A percentile compares a stretch with the other conserved stretches of the same genome.
These are phyloP conservation scores for Orestias chungarensis DNA, from an alignment of 2,797 vertebrate genomes.

Conservation along the genomic window DNA sequence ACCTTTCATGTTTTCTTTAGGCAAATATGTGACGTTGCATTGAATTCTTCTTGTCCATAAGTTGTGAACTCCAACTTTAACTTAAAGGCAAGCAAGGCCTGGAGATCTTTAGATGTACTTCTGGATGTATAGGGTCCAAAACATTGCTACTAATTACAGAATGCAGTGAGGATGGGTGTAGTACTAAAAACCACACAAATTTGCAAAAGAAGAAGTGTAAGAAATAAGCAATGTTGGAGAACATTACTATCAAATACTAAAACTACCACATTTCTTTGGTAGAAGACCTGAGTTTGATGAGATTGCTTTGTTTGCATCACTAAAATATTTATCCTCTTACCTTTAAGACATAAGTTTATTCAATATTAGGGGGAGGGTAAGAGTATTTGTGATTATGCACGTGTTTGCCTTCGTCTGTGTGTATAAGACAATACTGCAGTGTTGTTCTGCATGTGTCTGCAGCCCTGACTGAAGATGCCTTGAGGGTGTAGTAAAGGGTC, in stretches of 20 bases:
- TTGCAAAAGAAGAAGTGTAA: not conserved
- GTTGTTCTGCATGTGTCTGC: not conserved
- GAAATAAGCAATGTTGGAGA: not conserved
- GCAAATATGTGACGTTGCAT: no score
- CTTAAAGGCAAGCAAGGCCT: no score
- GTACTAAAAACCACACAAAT: not conserved
- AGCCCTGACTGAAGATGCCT: constrained; percentile 18
- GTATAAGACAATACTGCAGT: not conserved
- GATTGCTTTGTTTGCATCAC: not conserved
- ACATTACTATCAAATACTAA: not conserved
- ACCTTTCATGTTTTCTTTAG: no score
- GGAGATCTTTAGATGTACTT: no score
- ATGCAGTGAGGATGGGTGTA: not conserved
- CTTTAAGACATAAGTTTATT: not conserved
- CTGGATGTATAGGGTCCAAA: no score
- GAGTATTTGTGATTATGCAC: not conserved
- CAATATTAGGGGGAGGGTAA: not conserved
- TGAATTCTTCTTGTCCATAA: no score
- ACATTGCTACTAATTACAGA: no score
- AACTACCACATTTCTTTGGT: not conserved
- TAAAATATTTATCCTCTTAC: not conserved
- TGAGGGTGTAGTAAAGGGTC: constrained; percentile 31
- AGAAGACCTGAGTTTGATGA: not conserved
- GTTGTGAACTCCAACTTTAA: no score
- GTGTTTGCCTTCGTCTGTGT: not conserved